phyloP scores from a whole-genome alignment of 2,113 vertebrate genomes.

The Tragulus kanchil region DNA sequence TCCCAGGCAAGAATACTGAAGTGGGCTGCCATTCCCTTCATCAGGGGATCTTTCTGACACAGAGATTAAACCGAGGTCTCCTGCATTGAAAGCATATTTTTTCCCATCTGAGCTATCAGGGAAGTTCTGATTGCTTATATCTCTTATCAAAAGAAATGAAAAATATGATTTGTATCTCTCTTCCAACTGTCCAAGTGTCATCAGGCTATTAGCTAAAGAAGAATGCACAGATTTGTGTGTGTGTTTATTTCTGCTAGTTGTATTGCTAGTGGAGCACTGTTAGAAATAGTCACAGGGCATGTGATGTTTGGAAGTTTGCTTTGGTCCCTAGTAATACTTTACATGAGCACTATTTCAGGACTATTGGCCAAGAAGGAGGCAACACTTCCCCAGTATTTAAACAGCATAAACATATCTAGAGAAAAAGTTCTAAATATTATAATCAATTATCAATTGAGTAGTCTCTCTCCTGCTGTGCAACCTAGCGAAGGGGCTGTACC shows the following conservation, averaged over 20 bases:
- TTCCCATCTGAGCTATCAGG: too few relatives aligned
- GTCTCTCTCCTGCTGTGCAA: background rate
- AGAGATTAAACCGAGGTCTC: too few relatives aligned
- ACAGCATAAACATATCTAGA: background rate
- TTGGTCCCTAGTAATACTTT: background rate
- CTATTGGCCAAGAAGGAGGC: background rate
- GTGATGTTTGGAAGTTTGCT: background rate
- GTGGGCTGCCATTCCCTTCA: too few relatives aligned
- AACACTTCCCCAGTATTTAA: background rate
- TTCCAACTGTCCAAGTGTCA: background rate
- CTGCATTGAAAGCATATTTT: too few relatives aligned
- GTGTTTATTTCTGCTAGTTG: background rate
- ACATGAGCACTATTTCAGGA: background rate
- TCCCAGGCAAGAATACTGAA: too few relatives aligned
- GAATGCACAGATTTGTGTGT: background rate
- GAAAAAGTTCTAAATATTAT: background rate
- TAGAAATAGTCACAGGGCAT: background rate
- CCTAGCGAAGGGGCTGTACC: background rate
- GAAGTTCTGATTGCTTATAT: background rate
- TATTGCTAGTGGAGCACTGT: background rate
- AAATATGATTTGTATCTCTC: background rate
- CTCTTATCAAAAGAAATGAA: background rate
- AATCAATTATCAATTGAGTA: background rate
- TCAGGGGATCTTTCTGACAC: too few relatives aligned
- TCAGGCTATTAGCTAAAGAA: background rate